Conservation (phyloP, 2,888 invertebrate species). For the Cryptosula pallasiana region DNA sequence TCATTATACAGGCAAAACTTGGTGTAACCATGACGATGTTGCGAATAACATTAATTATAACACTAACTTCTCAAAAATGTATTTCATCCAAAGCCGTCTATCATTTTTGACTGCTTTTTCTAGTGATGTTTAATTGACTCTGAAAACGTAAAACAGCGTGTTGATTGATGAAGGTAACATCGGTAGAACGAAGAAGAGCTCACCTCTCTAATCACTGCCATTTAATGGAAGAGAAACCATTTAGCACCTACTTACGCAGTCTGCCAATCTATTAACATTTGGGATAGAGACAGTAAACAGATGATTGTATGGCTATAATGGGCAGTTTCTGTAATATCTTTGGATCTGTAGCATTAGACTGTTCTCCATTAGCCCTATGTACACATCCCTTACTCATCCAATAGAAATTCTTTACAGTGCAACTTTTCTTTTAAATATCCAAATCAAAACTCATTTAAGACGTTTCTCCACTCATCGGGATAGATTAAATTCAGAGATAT, state of each 20-base stretch:
- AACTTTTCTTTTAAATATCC: not conserved
- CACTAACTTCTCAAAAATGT: not conserved
- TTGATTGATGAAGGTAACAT: constrained; percentile 7
- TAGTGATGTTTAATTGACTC: constrained; percentile 11
- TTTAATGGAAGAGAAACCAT: not conserved
- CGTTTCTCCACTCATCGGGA: not conserved
- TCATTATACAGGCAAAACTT: not conserved
- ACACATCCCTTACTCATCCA: not conserved
- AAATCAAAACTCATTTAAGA: not conserved
- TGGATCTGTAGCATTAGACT: not conserved
- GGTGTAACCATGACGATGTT: not conserved
- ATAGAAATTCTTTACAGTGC: not conserved
- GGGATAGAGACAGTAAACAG: not conserved
- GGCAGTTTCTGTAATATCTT: not conserved
- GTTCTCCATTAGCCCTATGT: not conserved
- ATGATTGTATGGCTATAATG: not conserved
- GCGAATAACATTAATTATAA: constrained; percentile 3
- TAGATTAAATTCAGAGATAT: not conserved
- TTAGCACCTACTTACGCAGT: constrained; percentile 4
- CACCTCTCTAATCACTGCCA: not conserved
- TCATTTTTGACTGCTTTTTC: constrained; percentile 7
- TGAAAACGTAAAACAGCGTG: constrained; percentile 16
- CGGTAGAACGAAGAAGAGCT: not conserved
- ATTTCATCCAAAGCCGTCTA: constrained; percentile 7
- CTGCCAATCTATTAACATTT: constrained; percentile 13